Conservation (phyloP, 53 echinoderm and acorn worm genomes). For the Henricia sp. region DNA sequence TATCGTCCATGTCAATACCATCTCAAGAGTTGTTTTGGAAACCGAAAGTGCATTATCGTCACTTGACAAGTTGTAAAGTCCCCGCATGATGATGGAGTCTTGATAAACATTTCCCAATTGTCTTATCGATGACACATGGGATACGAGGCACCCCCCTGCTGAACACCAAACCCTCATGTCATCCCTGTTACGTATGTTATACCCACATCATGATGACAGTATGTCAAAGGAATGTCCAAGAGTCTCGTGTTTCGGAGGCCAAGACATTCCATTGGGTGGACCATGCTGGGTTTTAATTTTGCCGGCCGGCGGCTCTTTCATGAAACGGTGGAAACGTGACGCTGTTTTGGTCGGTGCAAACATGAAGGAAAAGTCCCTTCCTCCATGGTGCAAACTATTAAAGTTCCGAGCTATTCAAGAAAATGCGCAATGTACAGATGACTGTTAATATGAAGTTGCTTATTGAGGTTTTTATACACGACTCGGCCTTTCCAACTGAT, state of each 20-base stretch:
- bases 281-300: not conserved
- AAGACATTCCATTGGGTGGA: conserved; percentile 13
- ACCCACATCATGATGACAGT: conserved; percentile 29
- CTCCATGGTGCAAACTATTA: not conserved
- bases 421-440: too few species aligned
- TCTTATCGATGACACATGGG: conserved; percentile 25
- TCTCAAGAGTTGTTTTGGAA: not conserved
- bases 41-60: conserved; percentile 57
- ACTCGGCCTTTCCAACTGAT: too few species aligned
- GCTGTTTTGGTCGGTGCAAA: too few species aligned
- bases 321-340: not conserved
- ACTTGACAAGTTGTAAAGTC: not conserved
- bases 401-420: too few species aligned
- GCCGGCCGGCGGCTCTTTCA: conserved; percentile 10
- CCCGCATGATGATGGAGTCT: not conserved
- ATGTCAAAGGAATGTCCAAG: conserved; percentile 42
- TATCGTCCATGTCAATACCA: not conserved
- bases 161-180: conserved; percentile 3
- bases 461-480: too few species aligned
- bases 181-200: not conserved
- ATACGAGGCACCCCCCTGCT: not conserved
- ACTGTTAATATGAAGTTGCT: too few species aligned
- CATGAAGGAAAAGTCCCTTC: not conserved
- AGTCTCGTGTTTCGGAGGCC: not conserved
- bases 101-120: not conserved